Base-by-base conservation (phyloP, 2,113 vertebrate species). In the Hippoglossus stenolepis region DNA sequence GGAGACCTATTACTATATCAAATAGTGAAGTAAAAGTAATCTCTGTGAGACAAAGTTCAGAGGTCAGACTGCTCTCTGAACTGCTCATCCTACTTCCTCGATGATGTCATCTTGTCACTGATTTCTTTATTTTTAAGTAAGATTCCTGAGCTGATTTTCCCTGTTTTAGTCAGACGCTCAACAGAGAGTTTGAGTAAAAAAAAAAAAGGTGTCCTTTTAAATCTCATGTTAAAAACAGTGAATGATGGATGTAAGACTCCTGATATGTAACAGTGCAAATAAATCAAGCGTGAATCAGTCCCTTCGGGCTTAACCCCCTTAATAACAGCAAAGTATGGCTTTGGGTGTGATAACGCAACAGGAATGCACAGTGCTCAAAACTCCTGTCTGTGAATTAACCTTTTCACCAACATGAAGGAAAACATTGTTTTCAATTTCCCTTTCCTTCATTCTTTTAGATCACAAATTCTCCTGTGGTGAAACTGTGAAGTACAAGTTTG, bases 401-500 rank as follows among this genome's bases (percentile, higher is more conserved):
- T 80, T 70, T 75, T 79, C 10, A 62, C 35, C 23, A 2, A 28
- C n/a, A 3, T 47, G 5, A 65, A 24, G 62, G 4, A 35, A 1
- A 66, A 26, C n/a, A n/a, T n/a, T 26, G 31, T 47, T 75, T 20
- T n/a, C 13, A 40, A 12, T 73, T 24, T 12, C 58, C 62, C 51
- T 54, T 54, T 54, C 38, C 15, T 74, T 85, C 80, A 66, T 65
- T 70, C 86, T 38, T 4, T 73, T 81, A 98, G 97, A 94, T 95
- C 94, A 96, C 38, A 47, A 86, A 56, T 97, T 99, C 91, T 92
- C 89, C 72, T 94, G 93, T 77, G 94, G 94, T 51, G 97, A 99
- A 93, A 94, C 93, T 0, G 95, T 99, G 89, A 98, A 97, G 84
- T 94, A 94, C 94, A 98, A 99, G 91, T 97, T 98, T 43, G 97